These are phyloP conservation scores for Prosapia bicincta DNA, from an alignment of 2,888 invertebrate species.

Conservation along the genomic window DNA sequence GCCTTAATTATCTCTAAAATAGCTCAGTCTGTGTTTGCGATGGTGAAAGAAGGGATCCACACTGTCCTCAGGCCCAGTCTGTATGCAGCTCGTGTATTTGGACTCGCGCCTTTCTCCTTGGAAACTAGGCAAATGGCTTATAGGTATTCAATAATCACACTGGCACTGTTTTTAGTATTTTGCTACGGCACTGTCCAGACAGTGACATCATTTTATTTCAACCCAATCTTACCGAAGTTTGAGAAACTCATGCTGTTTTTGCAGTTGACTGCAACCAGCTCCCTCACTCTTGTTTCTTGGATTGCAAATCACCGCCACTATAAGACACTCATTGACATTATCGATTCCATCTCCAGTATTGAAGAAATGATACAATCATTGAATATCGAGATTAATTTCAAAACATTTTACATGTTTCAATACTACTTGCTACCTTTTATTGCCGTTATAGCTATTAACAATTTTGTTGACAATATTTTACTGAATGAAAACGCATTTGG, in stretches of 20 bases:
- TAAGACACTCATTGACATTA: conserved; percentile 11
- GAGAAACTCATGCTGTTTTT: conserved; percentile 24
- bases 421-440: conserved; percentile 9
- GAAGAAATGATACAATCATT: conserved; percentile 10
- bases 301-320: conserved; percentile 6
- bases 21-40: not conserved
- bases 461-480: conserved; percentile 22
- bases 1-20: no score
- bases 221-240: conserved; percentile 24
- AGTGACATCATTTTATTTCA: conserved; percentile 16
- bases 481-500: conserved; percentile 21
- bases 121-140: not conserved
- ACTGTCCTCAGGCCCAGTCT: conserved; percentile 10
- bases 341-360: not conserved
- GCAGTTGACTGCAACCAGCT: conserved; percentile 18
- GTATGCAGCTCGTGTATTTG: conserved; percentile 6
- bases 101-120: conserved; percentile 10
- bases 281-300: conserved; percentile 21
- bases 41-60: conserved; percentile 4
- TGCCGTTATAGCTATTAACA: conserved; percentile 8
- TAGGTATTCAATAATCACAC: not conserved
- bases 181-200: conserved; percentile 5
- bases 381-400: conserved; percentile 8
- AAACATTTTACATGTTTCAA: conserved; percentile 10
- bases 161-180: not conserved